Percentiles rank a stretch among this genome's conserved stretches.
Evolutionary conservation across 2,113 vertebrate species (phyloP).

Genomic region (Protobothrops flavoviridis): DNA sequence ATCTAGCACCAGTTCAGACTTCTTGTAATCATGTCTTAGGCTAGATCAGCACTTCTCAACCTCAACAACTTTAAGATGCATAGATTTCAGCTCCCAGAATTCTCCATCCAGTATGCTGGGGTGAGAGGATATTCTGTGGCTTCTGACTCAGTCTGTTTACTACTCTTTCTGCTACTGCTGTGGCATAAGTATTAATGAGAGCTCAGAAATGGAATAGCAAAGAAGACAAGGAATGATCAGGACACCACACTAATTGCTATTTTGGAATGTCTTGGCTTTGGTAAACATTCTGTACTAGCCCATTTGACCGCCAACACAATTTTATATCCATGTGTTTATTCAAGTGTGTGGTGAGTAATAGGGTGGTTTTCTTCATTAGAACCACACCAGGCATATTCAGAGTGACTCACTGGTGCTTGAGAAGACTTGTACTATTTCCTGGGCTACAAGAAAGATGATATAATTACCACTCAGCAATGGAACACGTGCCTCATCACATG

Average conservation of each 20-base stretch:
- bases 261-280: constrained; percentile 25
- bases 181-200: constrained; percentile 1
- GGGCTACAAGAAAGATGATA: constrained; percentile 51
- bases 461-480: constrained; percentile 30
- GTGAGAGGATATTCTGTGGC: constrained; percentile 6
- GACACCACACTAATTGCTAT: background rate
- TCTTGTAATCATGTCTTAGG: background rate
- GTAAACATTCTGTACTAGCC: background rate
- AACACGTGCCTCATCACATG: constrained; percentile 39
- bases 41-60: background rate
- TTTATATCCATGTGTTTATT: constrained; percentile 25
- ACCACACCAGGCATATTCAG: constrained; percentile 50
- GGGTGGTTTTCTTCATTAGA: constrained; percentile 52
- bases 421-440: constrained; percentile 53
- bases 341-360: constrained; percentile 33
- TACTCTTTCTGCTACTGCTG: constrained; percentile 24
- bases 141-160: background rate
- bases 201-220: background rate
- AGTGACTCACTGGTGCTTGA: constrained; percentile 53
- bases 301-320: background rate
- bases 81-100: background rate
- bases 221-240: background rate
- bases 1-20: constrained; percentile 2
- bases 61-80: background rate
- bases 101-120: background rate